Evolutionary conservation across 2,888 invertebrate genomes (phyloP).

Genomic region (Clunio marinus): DNA sequence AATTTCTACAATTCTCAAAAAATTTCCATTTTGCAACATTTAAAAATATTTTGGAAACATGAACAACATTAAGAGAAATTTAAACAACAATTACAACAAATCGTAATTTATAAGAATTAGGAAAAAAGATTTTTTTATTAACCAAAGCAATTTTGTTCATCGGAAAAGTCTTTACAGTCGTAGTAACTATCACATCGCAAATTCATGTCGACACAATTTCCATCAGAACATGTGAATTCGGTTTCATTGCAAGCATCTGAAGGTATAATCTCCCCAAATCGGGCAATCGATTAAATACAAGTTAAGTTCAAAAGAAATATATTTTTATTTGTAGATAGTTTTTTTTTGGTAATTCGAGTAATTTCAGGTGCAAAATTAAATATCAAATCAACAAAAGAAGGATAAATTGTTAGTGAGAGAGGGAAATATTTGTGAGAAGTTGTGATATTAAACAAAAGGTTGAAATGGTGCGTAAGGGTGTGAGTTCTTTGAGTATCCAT

Average conservation of each 20-base stretch:
- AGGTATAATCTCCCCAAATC: conserved; percentile 23
- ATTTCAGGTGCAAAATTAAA: background rate
- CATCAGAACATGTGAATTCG: conserved; percentile 68
- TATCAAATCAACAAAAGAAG: background rate
- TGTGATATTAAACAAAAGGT: background rate
- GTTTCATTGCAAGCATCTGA: conserved; percentile 57
- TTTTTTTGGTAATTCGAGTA: background rate
- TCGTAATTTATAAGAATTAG: background rate
- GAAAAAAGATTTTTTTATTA: conserved; percentile 47
- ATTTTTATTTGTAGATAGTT: background rate
- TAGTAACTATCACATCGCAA: conserved; percentile 84
- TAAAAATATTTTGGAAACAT: too few relatives aligned
- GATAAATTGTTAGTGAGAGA: background rate
- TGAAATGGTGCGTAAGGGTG: conserved; percentile 22
- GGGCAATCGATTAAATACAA: conserved; percentile 17
- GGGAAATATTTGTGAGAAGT: background rate
- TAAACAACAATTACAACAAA: conserved; percentile 41
- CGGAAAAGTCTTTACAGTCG: conserved; percentile 86
- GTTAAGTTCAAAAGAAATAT: background rate
- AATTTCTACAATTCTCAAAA: too few relatives aligned
- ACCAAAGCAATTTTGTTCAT: conserved; percentile 79
- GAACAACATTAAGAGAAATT: conserved; percentile 40
- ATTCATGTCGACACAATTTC: conserved; percentile 69
- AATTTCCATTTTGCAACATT: too few relatives aligned
- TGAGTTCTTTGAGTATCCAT: background rate